Percentiles rank a stretch among this genome's conserved stretches.
These are phyloP conservation scores for Dorcus hopei DNA, from an alignment of 2,888 invertebrate genomes.

Conservation along the genomic window DNA sequence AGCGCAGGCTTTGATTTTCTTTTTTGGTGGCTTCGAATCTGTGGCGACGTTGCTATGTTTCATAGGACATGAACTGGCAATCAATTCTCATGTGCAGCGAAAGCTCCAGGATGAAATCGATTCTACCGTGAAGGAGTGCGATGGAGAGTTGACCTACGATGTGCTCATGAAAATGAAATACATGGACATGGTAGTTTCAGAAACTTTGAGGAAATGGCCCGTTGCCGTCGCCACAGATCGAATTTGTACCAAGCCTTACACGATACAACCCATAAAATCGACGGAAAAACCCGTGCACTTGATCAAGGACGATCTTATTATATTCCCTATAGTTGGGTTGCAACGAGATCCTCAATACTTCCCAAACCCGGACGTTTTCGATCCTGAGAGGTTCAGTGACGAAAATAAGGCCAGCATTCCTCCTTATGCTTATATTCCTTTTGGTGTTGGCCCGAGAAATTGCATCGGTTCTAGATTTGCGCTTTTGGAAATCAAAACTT, in stretches of 20 bases:
- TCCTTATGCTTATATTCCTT: constrained; percentile 43
- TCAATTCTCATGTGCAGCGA: constrained; percentile 52
- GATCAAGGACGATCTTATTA: constrained; percentile 19
- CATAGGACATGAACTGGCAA: constrained; percentile 45
- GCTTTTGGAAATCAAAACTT: constrained; percentile 32
- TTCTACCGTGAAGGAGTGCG: constrained; percentile 41
- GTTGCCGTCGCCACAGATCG: constrained; percentile 24
- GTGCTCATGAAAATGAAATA: constrained; percentile 49
- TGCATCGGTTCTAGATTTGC: constrained; percentile 55
- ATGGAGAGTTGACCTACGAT: constrained; percentile 52
- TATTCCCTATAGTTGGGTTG: constrained; percentile 32
- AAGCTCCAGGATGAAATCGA: constrained; percentile 53
- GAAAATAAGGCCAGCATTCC: constrained; percentile 54
- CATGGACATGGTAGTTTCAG: constrained; percentile 19
- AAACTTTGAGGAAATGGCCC: constrained; percentile 36
- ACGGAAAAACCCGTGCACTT: constrained; percentile 21
- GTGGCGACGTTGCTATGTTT: constrained; percentile 46
- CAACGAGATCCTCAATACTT: constrained; percentile 35
- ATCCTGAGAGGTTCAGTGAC: constrained; percentile 47
- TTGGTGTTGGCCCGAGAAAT: constrained; percentile 56
- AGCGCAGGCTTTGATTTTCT: constrained; percentile 46
- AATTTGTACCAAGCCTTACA: constrained; percentile 28
- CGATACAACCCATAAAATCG: constrained; percentile 21
- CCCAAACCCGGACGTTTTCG: constrained; percentile 35
- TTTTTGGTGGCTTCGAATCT: constrained; percentile 51